Percentiles rank a stretch among this genome's conserved stretches.
Evolutionary conservation across 2,888 invertebrate genomes (phyloP).

Genomic region (Melolontha melolontha): DNA sequence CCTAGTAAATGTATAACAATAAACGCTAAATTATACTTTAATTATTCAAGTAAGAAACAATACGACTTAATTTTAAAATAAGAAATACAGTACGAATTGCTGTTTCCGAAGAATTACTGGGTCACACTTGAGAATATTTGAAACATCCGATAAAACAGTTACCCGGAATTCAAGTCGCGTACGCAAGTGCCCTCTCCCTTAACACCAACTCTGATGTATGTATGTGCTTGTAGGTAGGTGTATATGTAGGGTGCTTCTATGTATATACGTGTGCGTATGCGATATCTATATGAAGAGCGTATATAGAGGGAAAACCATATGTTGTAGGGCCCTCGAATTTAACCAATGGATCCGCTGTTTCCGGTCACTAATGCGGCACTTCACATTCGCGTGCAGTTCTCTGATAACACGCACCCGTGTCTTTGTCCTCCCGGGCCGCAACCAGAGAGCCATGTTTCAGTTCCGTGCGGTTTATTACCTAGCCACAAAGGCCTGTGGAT

Average conservation of each 20-base stretch:
- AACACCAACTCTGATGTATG: conserved; percentile 29
- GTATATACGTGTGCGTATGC: neutral
- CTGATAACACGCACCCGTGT: conserved; percentile 55
- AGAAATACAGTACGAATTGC: no score
- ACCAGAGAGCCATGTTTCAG: conserved; percentile 49
- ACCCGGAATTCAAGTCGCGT: conserved; percentile 28
- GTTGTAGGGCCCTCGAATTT: conserved; percentile 37
- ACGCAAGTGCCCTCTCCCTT: conserved; percentile 16
- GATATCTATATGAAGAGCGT: conserved; percentile 17
- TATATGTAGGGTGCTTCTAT: conserved; percentile 19
- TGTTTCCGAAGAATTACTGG: no score
- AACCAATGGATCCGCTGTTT: conserved; percentile 49
- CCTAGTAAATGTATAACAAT: no score
- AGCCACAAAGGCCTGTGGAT: conserved; percentile 57
- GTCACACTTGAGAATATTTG: conserved; percentile 27
- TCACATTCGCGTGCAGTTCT: conserved; percentile 56
- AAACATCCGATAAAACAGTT: conserved; percentile 28
- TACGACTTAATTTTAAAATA: no score
- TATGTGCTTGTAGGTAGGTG: conserved; percentile 13
- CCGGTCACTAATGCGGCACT: conserved; percentile 56
- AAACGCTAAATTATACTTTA: no score
- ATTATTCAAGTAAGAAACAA: no score
- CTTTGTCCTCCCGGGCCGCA: conserved; percentile 49
- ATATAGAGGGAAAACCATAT: conserved; percentile 28
- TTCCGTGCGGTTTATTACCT: conserved; percentile 57